Conservation (phyloP, 2,113 vertebrate species). For the Carettochelys insculpta region DNA sequence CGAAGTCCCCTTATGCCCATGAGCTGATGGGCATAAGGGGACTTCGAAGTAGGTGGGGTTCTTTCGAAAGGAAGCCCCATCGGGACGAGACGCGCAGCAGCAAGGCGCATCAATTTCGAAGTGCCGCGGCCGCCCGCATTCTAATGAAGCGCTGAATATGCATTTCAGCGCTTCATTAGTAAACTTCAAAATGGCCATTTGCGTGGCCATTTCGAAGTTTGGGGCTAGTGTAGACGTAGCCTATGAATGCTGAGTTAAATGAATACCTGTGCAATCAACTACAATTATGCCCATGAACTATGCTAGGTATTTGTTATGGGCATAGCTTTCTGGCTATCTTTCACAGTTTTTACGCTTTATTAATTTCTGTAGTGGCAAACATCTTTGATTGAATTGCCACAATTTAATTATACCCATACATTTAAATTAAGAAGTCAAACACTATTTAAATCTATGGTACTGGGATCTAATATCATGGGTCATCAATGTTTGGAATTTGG, state of each 20-base stretch:
- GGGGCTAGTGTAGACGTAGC: too few relatives aligned
- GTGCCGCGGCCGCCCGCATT: too few relatives aligned
- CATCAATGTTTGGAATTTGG: conserved; percentile 50
- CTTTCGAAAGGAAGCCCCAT: too few relatives aligned
- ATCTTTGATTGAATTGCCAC: conserved; percentile 43
- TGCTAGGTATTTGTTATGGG: not conserved
- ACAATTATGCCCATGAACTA: not conserved
- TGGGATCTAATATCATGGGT: conserved; percentile 46
- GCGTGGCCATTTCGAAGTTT: too few relatives aligned
- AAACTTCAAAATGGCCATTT: too few relatives aligned
- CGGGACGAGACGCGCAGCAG: too few relatives aligned
- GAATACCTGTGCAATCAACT: not conserved
- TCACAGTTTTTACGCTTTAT: conserved; percentile 28
- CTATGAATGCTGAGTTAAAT: not conserved
- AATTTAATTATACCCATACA: conserved; percentile 36
- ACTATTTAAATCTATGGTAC: conserved; percentile 24
- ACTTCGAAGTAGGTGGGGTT: too few relatives aligned
- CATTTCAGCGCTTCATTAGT: too few relatives aligned
- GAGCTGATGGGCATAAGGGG: too few relatives aligned
- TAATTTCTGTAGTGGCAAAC: conserved; percentile 35
- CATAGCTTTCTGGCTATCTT: not conserved
- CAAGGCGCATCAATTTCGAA: too few relatives aligned
- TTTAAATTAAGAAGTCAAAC: conserved; percentile 51
- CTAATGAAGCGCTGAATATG: too few relatives aligned
- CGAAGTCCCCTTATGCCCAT: too few relatives aligned